These are phyloP conservation scores for Tachycineta bicolor DNA, from an alignment of 2,113 vertebrate species.

Conservation along the genomic window DNA sequence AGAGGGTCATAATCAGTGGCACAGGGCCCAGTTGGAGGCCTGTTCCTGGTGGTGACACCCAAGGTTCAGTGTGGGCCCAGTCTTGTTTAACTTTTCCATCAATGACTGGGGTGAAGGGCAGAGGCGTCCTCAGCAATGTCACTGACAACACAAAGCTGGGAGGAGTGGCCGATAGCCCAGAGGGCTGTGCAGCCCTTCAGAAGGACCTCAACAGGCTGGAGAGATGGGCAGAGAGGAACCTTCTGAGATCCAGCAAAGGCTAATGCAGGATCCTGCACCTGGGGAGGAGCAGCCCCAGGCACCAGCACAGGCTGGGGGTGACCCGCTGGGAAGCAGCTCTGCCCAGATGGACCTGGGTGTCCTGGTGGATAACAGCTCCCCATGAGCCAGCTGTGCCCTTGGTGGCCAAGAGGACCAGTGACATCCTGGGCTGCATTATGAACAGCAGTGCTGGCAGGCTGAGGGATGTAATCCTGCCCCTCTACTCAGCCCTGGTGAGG, in stretches of 20 bases:
- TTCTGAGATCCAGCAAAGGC: neutral
- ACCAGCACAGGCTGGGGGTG: neutral
- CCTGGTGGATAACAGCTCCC: too few relatives aligned
- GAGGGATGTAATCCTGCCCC: neutral
- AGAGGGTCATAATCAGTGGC: neutral
- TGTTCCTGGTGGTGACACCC: accelerated
- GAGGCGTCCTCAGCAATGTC: neutral
- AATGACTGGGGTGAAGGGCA: neutral
- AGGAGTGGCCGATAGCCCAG: neutral
- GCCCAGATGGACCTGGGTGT: too few relatives aligned
- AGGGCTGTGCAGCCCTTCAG: neutral
- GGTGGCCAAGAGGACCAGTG: too few relatives aligned
- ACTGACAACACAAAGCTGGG: neutral
- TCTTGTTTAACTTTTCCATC: neutral
- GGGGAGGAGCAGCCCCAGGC: neutral
- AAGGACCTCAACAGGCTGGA: neutral
- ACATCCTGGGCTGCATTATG: too few relatives aligned
- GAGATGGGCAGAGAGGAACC: neutral
- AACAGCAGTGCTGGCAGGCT: neutral
- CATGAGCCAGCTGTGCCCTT: too few relatives aligned
- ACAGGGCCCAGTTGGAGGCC: neutral
- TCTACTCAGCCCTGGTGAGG: neutral
- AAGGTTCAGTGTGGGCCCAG: neutral
- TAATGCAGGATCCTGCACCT: neutral
- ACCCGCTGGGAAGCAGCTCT: neutral